Evolutionary conservation across 2,888 invertebrate species (phyloP), one percentile per base, ranked within the genome.

Genomic region (Oegoconia quadripuncta): DNA sequence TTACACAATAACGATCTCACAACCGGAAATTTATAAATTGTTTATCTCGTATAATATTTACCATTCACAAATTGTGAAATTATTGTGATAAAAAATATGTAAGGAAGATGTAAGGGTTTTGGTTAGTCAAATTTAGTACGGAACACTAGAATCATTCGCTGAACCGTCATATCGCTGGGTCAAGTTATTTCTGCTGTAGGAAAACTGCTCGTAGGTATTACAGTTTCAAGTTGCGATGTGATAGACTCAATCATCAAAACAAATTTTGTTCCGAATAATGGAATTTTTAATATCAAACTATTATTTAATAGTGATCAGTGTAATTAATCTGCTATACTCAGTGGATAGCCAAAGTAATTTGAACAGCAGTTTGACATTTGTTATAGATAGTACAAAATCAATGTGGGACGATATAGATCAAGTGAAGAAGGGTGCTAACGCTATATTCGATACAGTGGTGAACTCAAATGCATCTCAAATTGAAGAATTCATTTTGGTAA

Each of bases 301-400:
- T 27, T 27, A 7, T 5, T 13, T 27, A 13, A 12, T 12, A 27
- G 12, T 27, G 6, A 3, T 27, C 12, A 5, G 1, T 5, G n/a
- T n/a, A n/a, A 27, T 27, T 13, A 13, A 6, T 13, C 27, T 13
- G 14, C 3, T 13, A 27, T n/a, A 8, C 15, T 3, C 25, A 9
- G 34, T 34, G 13, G 17, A 47, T 46, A 14, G 46, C 50, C 12
- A 43, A 43, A 22, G 17, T 30, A 46, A 50, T 17, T 25, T 43
- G 1, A 80, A 70, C 51, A 60, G 69, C 14, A 77, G 76, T 55
- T 55, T 83, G 5, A 60, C 68, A 0, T 78, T 81, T 39, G 69
- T 76, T 0, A 79, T 82, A 7, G 82, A 83, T 34, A 62, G 73
- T 11, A 81, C 82, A 0, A 31, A 0, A 0, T 81, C 81, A 0